Conservation (phyloP, 2,797 vertebrate genomes). For the Ctenopoma multispine region DNA sequence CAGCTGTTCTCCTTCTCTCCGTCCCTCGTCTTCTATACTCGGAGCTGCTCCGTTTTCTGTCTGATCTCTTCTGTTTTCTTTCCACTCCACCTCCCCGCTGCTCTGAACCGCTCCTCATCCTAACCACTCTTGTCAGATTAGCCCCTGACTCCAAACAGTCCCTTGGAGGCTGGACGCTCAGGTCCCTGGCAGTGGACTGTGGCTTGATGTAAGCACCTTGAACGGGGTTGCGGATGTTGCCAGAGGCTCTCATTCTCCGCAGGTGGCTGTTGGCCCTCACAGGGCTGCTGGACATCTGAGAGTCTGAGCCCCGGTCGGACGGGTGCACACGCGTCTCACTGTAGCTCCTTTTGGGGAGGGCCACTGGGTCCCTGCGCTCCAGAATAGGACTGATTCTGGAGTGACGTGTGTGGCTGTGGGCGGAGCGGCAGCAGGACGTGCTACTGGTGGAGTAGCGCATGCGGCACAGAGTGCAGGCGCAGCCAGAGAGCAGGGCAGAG, state of each 20-base stretch:
- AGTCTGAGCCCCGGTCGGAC: conserved; percentile 18
- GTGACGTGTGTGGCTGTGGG: conserved; percentile 49
- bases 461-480: conserved; percentile 67
- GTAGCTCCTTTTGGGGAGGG: conserved; percentile 75
- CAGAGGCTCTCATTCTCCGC: conserved; percentile 82
- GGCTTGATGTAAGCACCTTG: conserved; percentile 39
- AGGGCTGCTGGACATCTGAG: conserved; percentile 56
- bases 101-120: conserved; percentile 64
- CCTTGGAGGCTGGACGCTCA: neutral
- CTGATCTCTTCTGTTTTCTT: conserved; percentile 25
- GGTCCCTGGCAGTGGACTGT: conserved; percentile 34
- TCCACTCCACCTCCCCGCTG: conserved; percentile 57
- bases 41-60: conserved; percentile 56
- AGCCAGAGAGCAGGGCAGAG: conserved; percentile 60
- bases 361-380: conserved; percentile 35
- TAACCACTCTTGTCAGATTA: conserved; percentile 1
- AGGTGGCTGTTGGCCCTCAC: conserved; percentile 70
- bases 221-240: conserved; percentile 81
- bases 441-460: conserved; percentile 61
- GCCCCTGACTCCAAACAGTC: neutral
- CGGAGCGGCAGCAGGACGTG: conserved; percentile 52
- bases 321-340: conserved; percentile 78
- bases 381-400: conserved; percentile 58
- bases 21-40: conserved; percentile 56
- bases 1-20: conserved; percentile 45